A percentile compares a stretch with the other conserved stretches of the same genome.
Evolutionary conservation across 2,797 vertebrate species (phyloP).

Genomic region (Arnoldichthys spilopterus): DNA sequence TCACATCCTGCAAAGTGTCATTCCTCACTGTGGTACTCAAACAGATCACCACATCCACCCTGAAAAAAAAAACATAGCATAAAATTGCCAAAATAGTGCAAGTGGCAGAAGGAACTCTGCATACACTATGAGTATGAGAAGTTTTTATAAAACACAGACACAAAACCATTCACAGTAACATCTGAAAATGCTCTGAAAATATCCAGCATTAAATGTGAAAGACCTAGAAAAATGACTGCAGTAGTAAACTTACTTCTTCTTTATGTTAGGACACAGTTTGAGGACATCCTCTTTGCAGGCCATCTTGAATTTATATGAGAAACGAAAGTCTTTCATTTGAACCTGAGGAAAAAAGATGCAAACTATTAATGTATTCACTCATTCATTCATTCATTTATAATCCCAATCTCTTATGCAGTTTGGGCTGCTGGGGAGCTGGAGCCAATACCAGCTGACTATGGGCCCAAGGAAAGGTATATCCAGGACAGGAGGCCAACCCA

Average conservation of each 20-base stretch:
- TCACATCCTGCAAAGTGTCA: constrained; percentile 87
- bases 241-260: constrained; percentile 88
- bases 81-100: neutral
- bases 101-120: neutral
- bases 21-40: constrained; percentile 89
- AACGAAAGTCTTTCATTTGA: constrained; percentile 97
- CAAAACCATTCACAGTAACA: neutral
- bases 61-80: constrained; percentile 54
- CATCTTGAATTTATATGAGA: constrained; percentile 99
- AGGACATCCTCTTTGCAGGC: constrained; percentile 98
- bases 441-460: too few relatives aligned
- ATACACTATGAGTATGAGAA: neutral
- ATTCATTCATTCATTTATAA: too few relatives aligned
- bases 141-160: neutral
- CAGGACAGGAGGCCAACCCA: too few relatives aligned
- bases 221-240: neutral
- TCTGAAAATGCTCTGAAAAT: neutral
- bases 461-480: too few relatives aligned
- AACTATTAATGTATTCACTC: too few relatives aligned
- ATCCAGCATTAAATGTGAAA: neutral
- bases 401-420: too few relatives aligned
- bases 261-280: constrained; percentile 97
- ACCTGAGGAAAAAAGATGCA: constrained; percentile 74
- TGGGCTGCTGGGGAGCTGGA: too few relatives aligned
- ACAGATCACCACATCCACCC: constrained; percentile 89